phyloP scores from a whole-genome alignment of 2,113 vertebrate species.

The Anhinga anhinga region DNA sequence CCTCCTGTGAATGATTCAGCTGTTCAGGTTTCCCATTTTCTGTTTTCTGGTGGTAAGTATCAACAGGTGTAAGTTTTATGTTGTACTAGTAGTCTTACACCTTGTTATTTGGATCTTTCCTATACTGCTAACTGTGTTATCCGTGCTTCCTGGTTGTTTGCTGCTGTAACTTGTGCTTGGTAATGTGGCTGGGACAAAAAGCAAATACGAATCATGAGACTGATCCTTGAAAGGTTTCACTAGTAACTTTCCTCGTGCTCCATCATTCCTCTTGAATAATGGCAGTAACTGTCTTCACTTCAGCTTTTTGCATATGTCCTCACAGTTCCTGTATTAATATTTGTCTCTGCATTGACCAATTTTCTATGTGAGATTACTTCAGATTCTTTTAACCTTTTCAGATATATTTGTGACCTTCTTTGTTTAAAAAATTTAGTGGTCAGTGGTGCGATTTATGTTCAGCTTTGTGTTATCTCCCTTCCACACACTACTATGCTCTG shows the following conservation, averaged over 20 bases:
- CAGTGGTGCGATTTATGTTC: neutral
- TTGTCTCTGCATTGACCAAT: neutral
- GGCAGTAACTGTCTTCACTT: neutral
- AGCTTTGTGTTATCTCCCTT: neutral
- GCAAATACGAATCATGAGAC: neutral
- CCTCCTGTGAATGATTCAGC: neutral
- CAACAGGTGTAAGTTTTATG: neutral
- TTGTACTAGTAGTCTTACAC: neutral
- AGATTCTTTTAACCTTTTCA: neutral
- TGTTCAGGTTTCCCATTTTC: neutral
- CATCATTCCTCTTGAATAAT: neutral
- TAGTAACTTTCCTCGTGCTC: neutral
- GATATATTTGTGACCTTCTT: neutral
- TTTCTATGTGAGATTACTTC: neutral
- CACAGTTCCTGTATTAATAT: neutral
- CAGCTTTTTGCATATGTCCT: neutral
- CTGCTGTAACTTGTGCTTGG: fast-evolving
- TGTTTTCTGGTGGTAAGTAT: neutral
- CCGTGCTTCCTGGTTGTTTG: neutral
- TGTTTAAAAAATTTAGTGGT: neutral
- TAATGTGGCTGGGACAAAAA: neutral
- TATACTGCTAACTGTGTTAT: neutral
- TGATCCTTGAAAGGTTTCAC: neutral
- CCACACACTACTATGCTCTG: no score
- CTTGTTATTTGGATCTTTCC: neutral